Conservation (phyloP, 2,888 invertebrate species). For the Drosophila glabriapex region DNA sequence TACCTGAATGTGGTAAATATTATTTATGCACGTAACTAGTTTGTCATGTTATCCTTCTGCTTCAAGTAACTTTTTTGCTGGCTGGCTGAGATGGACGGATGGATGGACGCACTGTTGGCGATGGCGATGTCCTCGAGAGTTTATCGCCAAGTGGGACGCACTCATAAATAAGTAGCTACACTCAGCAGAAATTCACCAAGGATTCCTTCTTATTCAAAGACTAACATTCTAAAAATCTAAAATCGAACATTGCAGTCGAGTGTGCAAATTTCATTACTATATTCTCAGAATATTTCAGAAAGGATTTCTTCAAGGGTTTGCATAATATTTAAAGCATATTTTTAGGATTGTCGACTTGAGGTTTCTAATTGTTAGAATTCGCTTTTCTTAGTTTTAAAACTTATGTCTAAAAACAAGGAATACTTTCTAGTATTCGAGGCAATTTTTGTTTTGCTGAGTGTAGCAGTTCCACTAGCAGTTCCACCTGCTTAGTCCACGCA, state of each 20-base stretch:
- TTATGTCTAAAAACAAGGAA: not conserved
- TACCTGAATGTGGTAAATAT: constrained; percentile 58
- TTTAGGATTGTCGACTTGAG: too few relatives aligned
- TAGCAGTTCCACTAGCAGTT: not conserved
- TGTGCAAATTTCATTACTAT: too few relatives aligned
- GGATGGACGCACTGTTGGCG: not conserved
- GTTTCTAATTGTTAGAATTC: too few relatives aligned
- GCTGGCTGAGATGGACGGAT: not conserved
- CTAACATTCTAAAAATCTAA: too few relatives aligned
- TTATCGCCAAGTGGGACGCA: constrained; percentile 49
- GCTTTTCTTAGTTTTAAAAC: too few relatives aligned
- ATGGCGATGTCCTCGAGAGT: constrained; percentile 44
- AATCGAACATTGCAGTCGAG: too few relatives aligned
- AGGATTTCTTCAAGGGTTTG: too few relatives aligned
- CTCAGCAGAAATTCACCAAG: not conserved
- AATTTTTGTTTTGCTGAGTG: not conserved
- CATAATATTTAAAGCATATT: too few relatives aligned
- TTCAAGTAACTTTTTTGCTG: constrained; percentile 45
- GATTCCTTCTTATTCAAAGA: not conserved
- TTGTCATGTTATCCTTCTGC: constrained; percentile 76
- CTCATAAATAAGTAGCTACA: constrained; percentile 33
- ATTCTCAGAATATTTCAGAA: too few relatives aligned
- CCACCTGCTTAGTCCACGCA: not conserved
- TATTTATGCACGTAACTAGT: constrained; percentile 80
- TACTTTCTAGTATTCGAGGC: not conserved